phyloP scores from a whole-genome alignment of 2,797 vertebrate species.

The Spondyliosoma cantharus region DNA sequence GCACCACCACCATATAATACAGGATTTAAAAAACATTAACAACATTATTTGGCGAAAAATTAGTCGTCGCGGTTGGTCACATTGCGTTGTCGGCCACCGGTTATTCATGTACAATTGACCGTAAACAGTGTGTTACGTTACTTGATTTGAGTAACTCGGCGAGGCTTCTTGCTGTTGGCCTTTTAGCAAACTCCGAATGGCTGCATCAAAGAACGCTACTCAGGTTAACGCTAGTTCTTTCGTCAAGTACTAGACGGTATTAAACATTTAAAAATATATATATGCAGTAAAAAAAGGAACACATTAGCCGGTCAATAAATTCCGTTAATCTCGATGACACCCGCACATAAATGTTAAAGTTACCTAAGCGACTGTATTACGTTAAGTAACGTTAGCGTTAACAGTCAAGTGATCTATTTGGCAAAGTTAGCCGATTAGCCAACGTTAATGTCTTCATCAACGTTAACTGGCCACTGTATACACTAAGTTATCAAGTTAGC shows the following conservation, averaged over 20 bases:
- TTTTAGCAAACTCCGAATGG: conserved; percentile 26
- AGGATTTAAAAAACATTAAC: not conserved
- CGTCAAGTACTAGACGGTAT: not conserved
- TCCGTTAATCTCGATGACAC: not conserved
- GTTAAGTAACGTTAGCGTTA: conserved; percentile 7
- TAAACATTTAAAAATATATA: rapidly evolving
- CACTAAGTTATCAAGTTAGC: conserved; percentile 1
- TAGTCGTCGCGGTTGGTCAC: not conserved
- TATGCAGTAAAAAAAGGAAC: rapidly evolving
- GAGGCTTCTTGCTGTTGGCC: conserved; percentile 30
- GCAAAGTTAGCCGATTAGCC: conserved; percentile 1
- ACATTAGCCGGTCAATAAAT: not conserved
- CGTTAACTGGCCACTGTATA: not conserved
- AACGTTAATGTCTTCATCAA: conserved; percentile 5
- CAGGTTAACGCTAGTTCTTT: too few relatives aligned
- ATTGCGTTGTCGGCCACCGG: not conserved
- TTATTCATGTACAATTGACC: not conserved
- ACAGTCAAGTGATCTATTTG: not conserved
- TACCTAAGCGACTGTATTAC: conserved; percentile 5
- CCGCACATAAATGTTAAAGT: not conserved
- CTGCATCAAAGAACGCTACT: conserved; percentile 12
- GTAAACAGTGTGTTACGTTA: not conserved
- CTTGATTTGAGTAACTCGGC: conserved; percentile 4
- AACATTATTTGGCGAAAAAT: not conserved
- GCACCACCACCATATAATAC: conserved; percentile 17